Evolutionary conservation across 1,140 invertebrate genomes (phyloP).

Genomic region (Sogatella furcifera): DNA sequence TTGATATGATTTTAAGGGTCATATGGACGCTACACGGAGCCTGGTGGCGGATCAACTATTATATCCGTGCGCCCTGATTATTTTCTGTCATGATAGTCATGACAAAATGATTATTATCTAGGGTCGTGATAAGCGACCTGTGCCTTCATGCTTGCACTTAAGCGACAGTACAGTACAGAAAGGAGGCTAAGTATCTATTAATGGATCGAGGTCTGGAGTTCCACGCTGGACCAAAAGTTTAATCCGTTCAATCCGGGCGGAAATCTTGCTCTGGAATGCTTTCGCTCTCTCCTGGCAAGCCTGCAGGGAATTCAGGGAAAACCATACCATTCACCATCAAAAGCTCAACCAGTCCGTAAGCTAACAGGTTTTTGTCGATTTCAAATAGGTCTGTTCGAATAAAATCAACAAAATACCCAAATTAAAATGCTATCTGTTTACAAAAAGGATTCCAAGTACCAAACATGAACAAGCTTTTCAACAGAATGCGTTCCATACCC

Average conservation of each 20-base stretch:
- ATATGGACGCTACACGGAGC: not conserved
- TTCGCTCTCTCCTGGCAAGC: constrained; percentile 73
- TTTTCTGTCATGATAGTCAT: too few relatives aligned
- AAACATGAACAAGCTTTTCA: too few relatives aligned
- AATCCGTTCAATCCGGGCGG: constrained; percentile 73
- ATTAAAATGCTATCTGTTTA: not conserved
- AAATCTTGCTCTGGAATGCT: constrained; percentile 77
- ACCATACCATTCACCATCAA: constrained; percentile 10
- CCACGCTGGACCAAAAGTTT: constrained; percentile 77
- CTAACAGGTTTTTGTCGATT: constrained; percentile 3
- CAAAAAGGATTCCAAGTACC: not conserved
- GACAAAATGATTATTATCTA: too few relatives aligned
- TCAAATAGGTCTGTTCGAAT: not conserved
- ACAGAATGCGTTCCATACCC: too few relatives aligned
- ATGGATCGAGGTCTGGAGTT: constrained; percentile 61
- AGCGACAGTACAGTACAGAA: constrained; percentile 4
- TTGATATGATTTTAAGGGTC: not conserved
- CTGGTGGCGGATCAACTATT: not conserved
- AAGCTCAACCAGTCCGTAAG: constrained; percentile 4
- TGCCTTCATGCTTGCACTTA: constrained; percentile 11
- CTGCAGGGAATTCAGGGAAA: constrained; percentile 37
- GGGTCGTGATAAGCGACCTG: not conserved
- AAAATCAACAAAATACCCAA: constrained; percentile 8
- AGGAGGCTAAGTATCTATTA: constrained; percentile 28
- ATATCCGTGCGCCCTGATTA: too few relatives aligned